Evolutionary conservation across 2,113 vertebrate species (phyloP).

Genomic region (Vulpes lagopus): DNA sequence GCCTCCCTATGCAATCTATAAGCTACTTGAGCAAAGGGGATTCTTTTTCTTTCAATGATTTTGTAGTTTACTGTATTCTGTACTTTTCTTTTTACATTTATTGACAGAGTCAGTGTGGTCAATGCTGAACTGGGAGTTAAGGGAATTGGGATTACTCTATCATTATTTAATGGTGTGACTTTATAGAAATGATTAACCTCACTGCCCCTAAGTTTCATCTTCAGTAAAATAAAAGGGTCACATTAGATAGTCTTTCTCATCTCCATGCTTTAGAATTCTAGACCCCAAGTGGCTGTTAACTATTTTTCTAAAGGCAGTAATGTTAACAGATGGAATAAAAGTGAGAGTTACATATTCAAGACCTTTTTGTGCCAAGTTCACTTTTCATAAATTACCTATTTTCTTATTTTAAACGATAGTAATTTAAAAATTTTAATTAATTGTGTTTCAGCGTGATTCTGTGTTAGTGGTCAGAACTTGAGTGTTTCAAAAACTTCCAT

Average conservation of each 20-base stretch:
- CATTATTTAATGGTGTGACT: slow-evolving; percentile 52
- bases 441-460: not conserved
- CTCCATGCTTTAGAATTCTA: not conserved
- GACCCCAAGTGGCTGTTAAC: not conserved
- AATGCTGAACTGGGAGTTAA: not conserved
- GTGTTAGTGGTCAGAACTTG: not conserved
- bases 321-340: not conserved
- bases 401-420: slow-evolving; percentile 35
- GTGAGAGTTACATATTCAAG: not conserved
- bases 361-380: not conserved
- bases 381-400: not conserved
- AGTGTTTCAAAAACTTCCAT: not conserved
- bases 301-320: not conserved
- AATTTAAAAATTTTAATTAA: not conserved
- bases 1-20: not conserved
- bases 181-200: slow-evolving; percentile 55
- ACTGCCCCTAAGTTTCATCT: slow-evolving; percentile 2
- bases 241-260: slow-evolving; percentile 2
- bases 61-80: not conserved
- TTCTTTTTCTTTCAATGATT: not conserved
- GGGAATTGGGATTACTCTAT: slow-evolving; percentile 44
- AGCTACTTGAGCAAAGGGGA: not conserved
- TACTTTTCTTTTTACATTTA: slow-evolving; percentile 37
- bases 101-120: slow-evolving; percentile 1
- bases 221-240: slow-evolving; percentile 25